Base-by-base conservation (phyloP, 2,113 vertebrate genomes). In the Leiothrix lutea region DNA sequence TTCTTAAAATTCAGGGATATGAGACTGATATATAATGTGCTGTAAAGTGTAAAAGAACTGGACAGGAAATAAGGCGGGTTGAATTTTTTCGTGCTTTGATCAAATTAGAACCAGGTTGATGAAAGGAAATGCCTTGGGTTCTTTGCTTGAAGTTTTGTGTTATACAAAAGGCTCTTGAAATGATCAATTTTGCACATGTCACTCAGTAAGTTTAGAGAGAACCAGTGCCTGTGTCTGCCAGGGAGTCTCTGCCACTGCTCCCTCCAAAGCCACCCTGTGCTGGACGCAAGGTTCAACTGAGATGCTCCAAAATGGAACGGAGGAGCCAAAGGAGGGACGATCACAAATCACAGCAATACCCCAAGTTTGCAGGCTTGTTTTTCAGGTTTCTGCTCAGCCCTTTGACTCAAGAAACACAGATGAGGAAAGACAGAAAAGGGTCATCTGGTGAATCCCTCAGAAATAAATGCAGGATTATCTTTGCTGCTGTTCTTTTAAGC, bases 71-170 rank as follows among this genome's bases (percentile, higher is more conserved):
- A 97, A 92, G 88, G 93, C 42, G 90, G 92, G 92, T 70, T 95
- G 94, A 73, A 88, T 95, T 91, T 97, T 95, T 96, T 48, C 73
- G 60, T 85, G 90, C 88, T 97, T 97, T 96, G 92, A 96, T 96
- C 90, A 96, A 97, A 98, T 98, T 97, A 97, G 96, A 97, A 96
- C 51, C 92, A 96, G 87, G 85, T 83, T 95, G 92, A 97, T 98
- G 94, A 96, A 97, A 98, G 93, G 94, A 98, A 98, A 95, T 94
- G 92, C 83, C 95, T 97, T 96, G 94, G 96, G 97, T 97, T 88
- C 79, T 94, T 77, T 60, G 82, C 94, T 96, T 96, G 94, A 97
- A 97, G 85, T 97, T 97, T 67, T 79, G 79, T 95, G 87, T 89
- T 85, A 44, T 58, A 95, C 88, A 96, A 95, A 97, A 95, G 75